A percentile compares a stretch with the other conserved stretches of the same genome.
Evolutionary conservation across 2,888 invertebrate species (phyloP).

Genomic region (Hipparchia semele): DNA sequence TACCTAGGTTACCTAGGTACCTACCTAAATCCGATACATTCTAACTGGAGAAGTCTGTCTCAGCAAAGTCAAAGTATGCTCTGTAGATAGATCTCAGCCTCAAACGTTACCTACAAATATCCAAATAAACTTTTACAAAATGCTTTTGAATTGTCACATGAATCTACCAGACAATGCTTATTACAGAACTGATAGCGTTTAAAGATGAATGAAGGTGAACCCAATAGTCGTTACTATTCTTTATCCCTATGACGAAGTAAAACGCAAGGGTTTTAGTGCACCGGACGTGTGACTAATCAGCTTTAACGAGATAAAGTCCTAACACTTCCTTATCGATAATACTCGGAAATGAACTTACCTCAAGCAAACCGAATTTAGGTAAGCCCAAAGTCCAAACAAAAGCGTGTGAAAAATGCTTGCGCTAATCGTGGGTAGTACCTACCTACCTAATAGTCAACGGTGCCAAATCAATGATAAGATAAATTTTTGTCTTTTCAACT

Average conservation of each 20-base stretch:
- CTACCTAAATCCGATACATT: too few relatives aligned
- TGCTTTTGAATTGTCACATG: too few relatives aligned
- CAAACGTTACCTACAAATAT: too few relatives aligned
- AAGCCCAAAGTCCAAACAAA: constrained; percentile 58
- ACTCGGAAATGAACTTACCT: constrained; percentile 58
- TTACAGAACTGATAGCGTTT: too few relatives aligned
- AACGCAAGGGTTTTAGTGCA: constrained; percentile 33
- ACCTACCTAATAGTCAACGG: constrained; percentile 52
- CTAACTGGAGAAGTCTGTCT: too few relatives aligned
- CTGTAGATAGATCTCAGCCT: too few relatives aligned
- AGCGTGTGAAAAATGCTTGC: constrained; percentile 60
- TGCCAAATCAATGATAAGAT: constrained; percentile 46
- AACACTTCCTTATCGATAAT: constrained; percentile 66
- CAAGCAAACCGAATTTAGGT: constrained; percentile 40
- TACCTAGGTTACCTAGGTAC: too few relatives aligned
- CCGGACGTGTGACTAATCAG: constrained; percentile 44
- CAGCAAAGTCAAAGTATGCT: too few relatives aligned
- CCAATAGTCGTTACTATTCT: neutral
- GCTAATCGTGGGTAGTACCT: constrained; percentile 34
- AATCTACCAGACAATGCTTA: too few relatives aligned
- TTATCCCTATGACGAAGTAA: neutral
- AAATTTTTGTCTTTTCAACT: constrained; percentile 36
- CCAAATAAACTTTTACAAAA: too few relatives aligned
- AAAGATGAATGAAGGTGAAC: too few relatives aligned
- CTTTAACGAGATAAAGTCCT: constrained; percentile 50